A percentile compares a stretch with the other conserved stretches of the same genome.
Conservation (phyloP, 2,797 vertebrate species). For the Pangasius sanitwongsei region DNA sequence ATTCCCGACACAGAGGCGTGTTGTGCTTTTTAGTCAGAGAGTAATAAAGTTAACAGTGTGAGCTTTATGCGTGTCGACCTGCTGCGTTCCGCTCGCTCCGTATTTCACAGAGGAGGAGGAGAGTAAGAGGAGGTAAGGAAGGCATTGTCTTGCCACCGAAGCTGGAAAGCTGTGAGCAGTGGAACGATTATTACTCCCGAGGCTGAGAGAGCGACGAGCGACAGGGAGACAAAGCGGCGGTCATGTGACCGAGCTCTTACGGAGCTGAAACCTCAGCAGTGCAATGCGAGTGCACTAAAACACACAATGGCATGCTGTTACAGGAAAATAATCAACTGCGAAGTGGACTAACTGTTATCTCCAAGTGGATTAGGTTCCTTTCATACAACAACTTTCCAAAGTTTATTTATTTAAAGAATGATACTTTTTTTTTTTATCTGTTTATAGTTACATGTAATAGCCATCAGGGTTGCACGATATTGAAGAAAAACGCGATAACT, state of each 20-base stretch:
- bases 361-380: neutral
- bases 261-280: constrained; percentile 57
- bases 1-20: constrained; percentile 32
- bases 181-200: constrained; percentile 71
- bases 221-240: constrained; percentile 44
- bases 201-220: constrained; percentile 44
- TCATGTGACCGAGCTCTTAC: constrained; percentile 36
- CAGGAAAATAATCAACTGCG: neutral
- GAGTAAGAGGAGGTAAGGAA: constrained; percentile 53
- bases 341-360: neutral
- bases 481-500: too few relatives aligned
- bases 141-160: constrained; percentile 60
- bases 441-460: neutral
- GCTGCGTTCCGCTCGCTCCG: constrained; percentile 12
- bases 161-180: constrained; percentile 74
- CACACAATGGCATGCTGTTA: neutral
- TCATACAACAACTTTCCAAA: neutral
- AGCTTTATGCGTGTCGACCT: constrained; percentile 40
- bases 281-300: constrained; percentile 14
- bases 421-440: neutral
- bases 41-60: constrained; percentile 50
- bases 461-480: too few relatives aligned
- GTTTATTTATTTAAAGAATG: neutral
- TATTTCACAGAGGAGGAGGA: constrained; percentile 18
- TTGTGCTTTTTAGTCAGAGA: constrained; percentile 40